phyloP scores from a whole-genome alignment of 2,797 vertebrate genomes.

The Hippopotamyrus pictus region DNA sequence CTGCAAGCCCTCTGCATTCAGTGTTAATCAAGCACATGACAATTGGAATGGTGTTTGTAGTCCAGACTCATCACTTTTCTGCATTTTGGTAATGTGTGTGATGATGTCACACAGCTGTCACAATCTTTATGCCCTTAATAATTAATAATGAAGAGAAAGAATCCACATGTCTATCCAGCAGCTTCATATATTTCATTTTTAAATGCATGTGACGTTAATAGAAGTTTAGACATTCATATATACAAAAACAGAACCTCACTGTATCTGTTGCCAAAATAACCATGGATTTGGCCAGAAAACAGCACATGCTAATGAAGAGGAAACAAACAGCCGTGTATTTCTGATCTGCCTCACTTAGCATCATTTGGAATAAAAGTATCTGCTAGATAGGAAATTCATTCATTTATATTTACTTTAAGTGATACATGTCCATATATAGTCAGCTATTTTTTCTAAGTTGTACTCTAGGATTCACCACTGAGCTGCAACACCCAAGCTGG shows the following conservation, averaged over 20 bases:
- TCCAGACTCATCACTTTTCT: slow-evolving; percentile 74
- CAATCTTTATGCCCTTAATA: neutral
- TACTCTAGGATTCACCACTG: neutral
- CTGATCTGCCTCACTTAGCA: neutral
- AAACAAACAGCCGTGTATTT: neutral
- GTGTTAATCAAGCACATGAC: slow-evolving; percentile 64
- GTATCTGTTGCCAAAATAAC: neutral
- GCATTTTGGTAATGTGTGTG: slow-evolving; percentile 22
- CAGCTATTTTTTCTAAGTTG: neutral
- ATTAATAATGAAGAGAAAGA: neutral
- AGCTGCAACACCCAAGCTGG: neutral
- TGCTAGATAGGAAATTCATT: neutral
- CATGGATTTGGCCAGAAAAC: neutral
- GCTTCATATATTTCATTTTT: neutral
- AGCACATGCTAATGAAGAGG: neutral
- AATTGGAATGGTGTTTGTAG: slow-evolving; percentile 60
- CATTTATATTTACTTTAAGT: neutral
- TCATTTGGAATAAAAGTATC: neutral
- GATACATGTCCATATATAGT: neutral
- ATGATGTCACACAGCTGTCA: slow-evolving; percentile 20
- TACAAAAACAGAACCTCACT: neutral
- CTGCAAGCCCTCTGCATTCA: slow-evolving; percentile 58
- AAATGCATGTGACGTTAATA: neutral
- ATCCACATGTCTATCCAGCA: neutral
- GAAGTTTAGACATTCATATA: neutral